Evolutionary conservation across 2,888 invertebrate species (phyloP).

Genomic region (Eupithecia exiguata): DNA sequence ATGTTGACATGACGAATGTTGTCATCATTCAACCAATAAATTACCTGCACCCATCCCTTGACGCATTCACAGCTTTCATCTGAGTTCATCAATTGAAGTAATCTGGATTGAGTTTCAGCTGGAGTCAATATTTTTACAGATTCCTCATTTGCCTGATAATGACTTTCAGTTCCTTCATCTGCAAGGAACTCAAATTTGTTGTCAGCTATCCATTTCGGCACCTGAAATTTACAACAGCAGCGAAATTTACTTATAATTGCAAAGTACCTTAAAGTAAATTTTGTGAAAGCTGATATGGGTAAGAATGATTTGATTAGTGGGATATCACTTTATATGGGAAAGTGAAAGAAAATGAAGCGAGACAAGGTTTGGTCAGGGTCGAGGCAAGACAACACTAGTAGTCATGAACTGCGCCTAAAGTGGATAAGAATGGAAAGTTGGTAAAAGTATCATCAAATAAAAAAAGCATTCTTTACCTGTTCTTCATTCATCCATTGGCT

Average conservation of each 20-base stretch:
- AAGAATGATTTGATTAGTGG: not conserved
- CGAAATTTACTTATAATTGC: not conserved
- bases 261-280: not conserved
- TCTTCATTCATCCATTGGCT: conserved; percentile 77
- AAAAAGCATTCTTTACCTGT: conserved; percentile 53
- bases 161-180: conserved; percentile 54
- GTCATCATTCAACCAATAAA: not conserved
- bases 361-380: not conserved
- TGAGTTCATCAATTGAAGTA: conserved; percentile 73
- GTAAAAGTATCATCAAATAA: not conserved
- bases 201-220: conserved; percentile 70
- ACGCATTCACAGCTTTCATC: conserved; percentile 75
- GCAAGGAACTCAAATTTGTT: conserved; percentile 73
- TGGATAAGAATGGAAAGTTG: not conserved
- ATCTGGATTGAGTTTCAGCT: conserved; percentile 66
- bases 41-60: conserved; percentile 77
- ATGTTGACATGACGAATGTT: not conserved
- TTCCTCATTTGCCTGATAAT: conserved; percentile 58
- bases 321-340: not conserved
- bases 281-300: not conserved
- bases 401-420: not conserved
- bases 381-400: not conserved
- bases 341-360: not conserved
- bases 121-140: conserved; percentile 65
- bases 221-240: conserved; percentile 48